Evolutionary conservation across 2,888 invertebrate genomes (phyloP).

Genomic region (Stramonita haemastoma): DNA sequence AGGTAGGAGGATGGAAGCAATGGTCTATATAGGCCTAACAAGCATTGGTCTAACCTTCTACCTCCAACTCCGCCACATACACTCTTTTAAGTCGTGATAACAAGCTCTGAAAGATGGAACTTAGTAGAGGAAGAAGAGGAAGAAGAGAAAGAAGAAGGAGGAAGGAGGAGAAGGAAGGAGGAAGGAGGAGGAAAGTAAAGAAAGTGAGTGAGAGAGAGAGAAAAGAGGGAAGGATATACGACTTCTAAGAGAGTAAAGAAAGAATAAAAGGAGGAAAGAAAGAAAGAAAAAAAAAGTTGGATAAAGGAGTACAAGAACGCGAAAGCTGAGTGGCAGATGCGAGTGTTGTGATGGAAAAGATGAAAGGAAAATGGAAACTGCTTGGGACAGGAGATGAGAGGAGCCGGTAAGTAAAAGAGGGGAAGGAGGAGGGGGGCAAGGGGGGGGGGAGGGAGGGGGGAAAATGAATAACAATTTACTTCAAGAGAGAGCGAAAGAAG

Average conservation of each 20-base stretch:
- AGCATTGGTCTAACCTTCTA: too few species aligned
- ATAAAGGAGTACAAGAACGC: neutral
- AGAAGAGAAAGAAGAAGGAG: neutral
- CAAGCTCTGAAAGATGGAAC: neutral
- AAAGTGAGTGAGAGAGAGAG: neutral
- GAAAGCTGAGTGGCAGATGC: neutral
- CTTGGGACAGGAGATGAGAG: neutral
- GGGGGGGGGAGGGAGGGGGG: neutral
- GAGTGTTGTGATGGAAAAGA: constrained; percentile 12
- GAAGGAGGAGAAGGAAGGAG: too few species aligned
- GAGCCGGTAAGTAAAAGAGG: too few species aligned
- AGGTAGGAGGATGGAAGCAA: too few species aligned
- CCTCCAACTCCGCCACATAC: too few species aligned
- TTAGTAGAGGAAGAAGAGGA: neutral
- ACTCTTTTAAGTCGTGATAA: constrained; percentile 18
- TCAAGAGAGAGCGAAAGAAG: neutral
- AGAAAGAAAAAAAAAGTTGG: neutral
- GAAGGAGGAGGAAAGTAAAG: neutral
- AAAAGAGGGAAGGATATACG: neutral
- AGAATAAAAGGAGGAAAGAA: neutral
- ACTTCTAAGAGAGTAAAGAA: neutral
- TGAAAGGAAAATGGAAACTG: constrained; percentile 1
- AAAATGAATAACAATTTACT: constrained; percentile 25
- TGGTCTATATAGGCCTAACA: too few species aligned
- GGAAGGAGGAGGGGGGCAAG: too few species aligned